phyloP scores from a whole-genome alignment of 2,888 invertebrate species.

The Ferrisia virgata region DNA sequence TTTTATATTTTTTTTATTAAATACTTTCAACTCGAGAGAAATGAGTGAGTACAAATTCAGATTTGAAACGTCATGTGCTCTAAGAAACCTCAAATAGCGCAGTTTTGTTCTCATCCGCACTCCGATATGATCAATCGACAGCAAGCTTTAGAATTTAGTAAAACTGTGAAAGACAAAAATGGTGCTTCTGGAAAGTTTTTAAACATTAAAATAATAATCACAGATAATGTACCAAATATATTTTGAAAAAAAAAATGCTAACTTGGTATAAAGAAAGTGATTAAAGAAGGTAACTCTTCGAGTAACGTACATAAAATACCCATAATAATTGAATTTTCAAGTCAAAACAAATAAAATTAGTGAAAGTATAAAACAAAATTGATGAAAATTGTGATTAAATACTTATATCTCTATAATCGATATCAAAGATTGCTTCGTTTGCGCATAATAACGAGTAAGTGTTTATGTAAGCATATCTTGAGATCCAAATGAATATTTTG shows the following conservation, averaged over 20 bases:
- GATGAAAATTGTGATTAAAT: constrained; percentile 13
- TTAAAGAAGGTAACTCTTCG: constrained; percentile 15
- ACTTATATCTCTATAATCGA: constrained; percentile 29
- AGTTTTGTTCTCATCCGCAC: too few species aligned
- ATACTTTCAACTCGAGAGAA: too few species aligned
- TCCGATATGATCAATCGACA: too few species aligned
- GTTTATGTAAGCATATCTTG: constrained; percentile 87
- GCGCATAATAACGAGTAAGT: constrained; percentile 55
- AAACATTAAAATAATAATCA: too few species aligned
- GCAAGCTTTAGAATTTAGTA: too few species aligned
- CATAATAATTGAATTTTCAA: constrained; percentile 4
- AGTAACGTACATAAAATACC: not conserved
- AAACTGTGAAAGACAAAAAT: too few species aligned
- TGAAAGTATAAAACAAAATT: not conserved
- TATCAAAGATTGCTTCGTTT: constrained; percentile 34
- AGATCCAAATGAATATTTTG: constrained; percentile 80
- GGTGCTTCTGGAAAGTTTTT: too few species aligned
- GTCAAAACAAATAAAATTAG: not conserved
- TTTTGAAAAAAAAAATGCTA: constrained; percentile 12
- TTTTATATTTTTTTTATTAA: too few species aligned
- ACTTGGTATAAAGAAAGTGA: constrained; percentile 14
- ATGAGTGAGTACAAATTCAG: too few species aligned
- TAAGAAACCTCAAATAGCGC: too few species aligned
- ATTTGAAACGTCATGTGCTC: too few species aligned
- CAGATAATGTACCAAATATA: not conserved